Conservation (phyloP, 2,888 invertebrate species). For the Hypolimnas misippus region DNA sequence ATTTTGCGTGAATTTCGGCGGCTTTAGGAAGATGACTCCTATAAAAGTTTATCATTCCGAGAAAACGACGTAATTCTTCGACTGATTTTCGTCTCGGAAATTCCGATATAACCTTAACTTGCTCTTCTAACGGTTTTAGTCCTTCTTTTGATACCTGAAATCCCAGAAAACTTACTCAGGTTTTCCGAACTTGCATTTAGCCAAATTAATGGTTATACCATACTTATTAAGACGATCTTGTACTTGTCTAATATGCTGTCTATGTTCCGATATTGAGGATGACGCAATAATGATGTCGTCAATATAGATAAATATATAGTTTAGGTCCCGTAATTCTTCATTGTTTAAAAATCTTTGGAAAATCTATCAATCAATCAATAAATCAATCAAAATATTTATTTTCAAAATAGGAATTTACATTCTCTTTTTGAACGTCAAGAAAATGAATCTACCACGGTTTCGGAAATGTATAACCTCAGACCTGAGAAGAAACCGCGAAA, state of each 20-base stretch:
- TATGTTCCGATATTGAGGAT: slow-evolving; percentile 24
- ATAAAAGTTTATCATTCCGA: slow-evolving; percentile 38
- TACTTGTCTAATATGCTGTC: slow-evolving; percentile 33
- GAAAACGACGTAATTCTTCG: slow-evolving; percentile 30
- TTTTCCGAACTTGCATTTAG: slow-evolving; percentile 38
- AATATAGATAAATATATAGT: slow-evolving; percentile 48
- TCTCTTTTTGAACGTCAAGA: too few relatives aligned
- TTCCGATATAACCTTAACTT: background rate
- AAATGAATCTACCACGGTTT: too few relatives aligned
- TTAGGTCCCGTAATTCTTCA: slow-evolving; percentile 37
- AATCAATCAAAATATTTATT: too few relatives aligned
- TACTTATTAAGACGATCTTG: slow-evolving; percentile 36
- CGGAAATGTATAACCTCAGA: too few relatives aligned
- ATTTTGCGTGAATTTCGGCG: background rate
- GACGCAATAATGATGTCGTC: slow-evolving; percentile 51
- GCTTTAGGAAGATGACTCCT: slow-evolving; percentile 20
- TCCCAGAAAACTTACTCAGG: slow-evolving; percentile 40
- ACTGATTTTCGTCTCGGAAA: slow-evolving; percentile 17
- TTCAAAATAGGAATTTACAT: too few relatives aligned
- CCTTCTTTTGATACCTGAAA: slow-evolving; percentile 31
- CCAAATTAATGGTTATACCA: slow-evolving; percentile 39
- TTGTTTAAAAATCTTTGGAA: slow-evolving; percentile 27
- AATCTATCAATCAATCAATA: too few relatives aligned
- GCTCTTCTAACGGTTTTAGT: slow-evolving; percentile 10
- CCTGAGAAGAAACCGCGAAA: too few relatives aligned